Evolutionary conservation across 2,113 vertebrate genomes (phyloP).

Genomic region (Procavia capensis): DNA sequence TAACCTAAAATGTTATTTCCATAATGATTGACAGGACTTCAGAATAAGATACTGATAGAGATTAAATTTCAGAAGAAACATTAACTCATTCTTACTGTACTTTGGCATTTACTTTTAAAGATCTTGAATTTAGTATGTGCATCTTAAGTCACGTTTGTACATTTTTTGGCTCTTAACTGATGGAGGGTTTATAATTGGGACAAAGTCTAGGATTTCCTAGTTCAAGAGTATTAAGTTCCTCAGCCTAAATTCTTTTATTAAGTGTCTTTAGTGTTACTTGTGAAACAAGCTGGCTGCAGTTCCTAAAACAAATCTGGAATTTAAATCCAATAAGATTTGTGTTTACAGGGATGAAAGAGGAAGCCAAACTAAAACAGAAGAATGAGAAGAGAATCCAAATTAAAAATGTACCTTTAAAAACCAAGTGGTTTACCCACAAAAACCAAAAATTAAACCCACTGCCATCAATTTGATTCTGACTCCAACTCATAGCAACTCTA

Average conservation of each 20-base stretch:
- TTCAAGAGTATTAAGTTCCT: constrained; percentile 27
- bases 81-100: neutral
- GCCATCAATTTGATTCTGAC: no score
- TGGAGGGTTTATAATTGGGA: neutral
- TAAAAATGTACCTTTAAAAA: constrained; percentile 37
- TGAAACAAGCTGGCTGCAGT: neutral
- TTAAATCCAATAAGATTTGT: constrained; percentile 25
- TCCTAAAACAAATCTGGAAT: constrained; percentile 15
- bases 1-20: neutral
- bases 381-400: constrained; percentile 46
- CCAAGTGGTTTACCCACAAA: neutral
- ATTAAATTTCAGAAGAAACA: neutral
- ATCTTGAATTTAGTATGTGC: neutral
- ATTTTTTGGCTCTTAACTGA: constrained; percentile 33
- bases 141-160: constrained; percentile 14
- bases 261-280: neutral
- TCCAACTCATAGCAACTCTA: no score
- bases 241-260: constrained; percentile 48
- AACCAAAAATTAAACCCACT: no score
- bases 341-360: neutral
- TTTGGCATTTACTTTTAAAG: constrained; percentile 11
- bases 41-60: neutral
- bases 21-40: neutral
- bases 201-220: constrained; percentile 52
- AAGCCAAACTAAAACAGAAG: constrained; percentile 9